Evolutionary conservation across 2,797 vertebrate species (phyloP), one percentile per base, ranked within the genome.

Genomic region (Decapterus maruadsi): DNA sequence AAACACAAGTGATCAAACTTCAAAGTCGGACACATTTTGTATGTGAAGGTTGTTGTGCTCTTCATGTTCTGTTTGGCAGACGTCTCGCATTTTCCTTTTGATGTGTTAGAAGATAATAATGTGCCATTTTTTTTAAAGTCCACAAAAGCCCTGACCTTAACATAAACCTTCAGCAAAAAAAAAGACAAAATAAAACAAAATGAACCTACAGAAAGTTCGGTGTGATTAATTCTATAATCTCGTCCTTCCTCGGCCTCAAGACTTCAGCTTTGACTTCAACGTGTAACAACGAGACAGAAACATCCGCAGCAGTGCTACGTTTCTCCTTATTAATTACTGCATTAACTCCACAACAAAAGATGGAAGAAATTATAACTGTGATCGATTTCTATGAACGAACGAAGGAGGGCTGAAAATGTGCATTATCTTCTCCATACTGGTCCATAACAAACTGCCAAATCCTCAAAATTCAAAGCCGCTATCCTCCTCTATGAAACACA

Each of bases 371-470:
- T 59, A 59, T 36, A 75, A 79, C 61, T n/a, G 46, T 38, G n/a
- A 68, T 54, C 55, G 54, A 34, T 48, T 8, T 77, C 68, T 56
- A 56, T 46, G 36, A 78, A 76, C 48, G 72, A 54, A 54, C 38
- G 40, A 53, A 65, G 53, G 42, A 62, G 62, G 81, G 59, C 45
- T 70, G 60, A 51, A 71, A 75, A 68, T 84, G 62, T 78, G 85
- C 69, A 83, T 48, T 46, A 75, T 57, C 61, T 26, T 57, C 61
- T 26, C 57, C 36, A 69, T 40, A 40, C 76, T 75, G 68, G 38
- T 81, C 68, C 71, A 22, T 42, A 67, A 78, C 48, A 82, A 83
- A 77, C 22, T 20, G 36, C 55, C 55, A 61, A 75, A 77, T 71
- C 53, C 48, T 57, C 4, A 20, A 71, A 63, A 26, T 57, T 55